Evolutionary conservation across 2,113 vertebrate genomes (phyloP).

Genomic region (Origma solitaria): DNA sequence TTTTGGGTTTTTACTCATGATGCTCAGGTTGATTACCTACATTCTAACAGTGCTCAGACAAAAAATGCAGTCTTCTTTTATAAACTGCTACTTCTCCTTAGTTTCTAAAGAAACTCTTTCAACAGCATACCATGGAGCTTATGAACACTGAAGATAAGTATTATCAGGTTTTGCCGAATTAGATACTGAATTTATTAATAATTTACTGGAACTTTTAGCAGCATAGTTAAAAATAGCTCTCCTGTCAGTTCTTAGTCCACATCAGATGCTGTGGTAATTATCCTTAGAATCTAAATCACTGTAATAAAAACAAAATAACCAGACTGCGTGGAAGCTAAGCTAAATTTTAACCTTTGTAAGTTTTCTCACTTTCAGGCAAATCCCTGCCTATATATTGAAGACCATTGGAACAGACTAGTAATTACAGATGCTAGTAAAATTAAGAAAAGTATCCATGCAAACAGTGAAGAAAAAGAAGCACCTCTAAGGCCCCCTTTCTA

Average conservation of each 20-base stretch:
- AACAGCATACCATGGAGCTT: background rate
- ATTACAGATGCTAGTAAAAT: background rate
- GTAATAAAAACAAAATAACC: background rate
- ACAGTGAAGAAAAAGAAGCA: background rate
- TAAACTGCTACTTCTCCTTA: background rate
- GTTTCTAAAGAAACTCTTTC: background rate
- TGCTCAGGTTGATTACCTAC: background rate
- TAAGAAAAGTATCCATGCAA: background rate
- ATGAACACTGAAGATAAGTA: background rate
- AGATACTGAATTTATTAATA: constrained; percentile 33
- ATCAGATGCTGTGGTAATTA: background rate
- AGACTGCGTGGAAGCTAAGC: background rate
- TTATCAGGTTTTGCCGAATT: background rate
- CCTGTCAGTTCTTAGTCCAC: background rate
- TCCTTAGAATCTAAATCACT: background rate
- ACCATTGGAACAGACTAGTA: background rate
- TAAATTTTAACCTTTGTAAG: background rate
- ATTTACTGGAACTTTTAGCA: constrained; percentile 1
- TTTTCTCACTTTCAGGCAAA: background rate
- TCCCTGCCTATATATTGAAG: background rate
- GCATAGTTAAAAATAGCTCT: constrained; percentile 8
- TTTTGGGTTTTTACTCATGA: background rate
- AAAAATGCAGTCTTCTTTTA: background rate
- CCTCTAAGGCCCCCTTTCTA: background rate
- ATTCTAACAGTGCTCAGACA: background rate